Evolutionary conservation across 2,888 invertebrate genomes (phyloP).

Genomic region (Meta bourneti): DNA sequence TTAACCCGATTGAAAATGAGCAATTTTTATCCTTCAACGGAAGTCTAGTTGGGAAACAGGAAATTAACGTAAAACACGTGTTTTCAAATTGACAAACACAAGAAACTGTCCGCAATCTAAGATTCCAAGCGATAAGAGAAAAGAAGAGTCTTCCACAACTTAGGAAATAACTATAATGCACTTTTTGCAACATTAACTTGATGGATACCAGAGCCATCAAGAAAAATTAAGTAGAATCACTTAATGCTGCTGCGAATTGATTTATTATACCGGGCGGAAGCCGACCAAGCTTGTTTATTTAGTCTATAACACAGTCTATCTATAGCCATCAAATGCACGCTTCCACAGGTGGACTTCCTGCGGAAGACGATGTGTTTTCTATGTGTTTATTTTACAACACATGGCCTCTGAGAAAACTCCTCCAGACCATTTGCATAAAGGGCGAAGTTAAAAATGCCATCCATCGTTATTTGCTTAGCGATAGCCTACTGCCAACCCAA

Average conservation of each 20-base stretch:
- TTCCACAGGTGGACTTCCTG: conserved; percentile 66
- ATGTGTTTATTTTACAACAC: conserved; percentile 28
- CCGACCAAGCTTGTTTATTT: conserved; percentile 56
- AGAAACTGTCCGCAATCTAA: no score
- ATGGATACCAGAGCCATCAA: conserved; percentile 26
- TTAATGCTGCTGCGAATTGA: conserved; percentile 45
- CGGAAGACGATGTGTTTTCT: conserved; percentile 41
- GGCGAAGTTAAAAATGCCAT: conserved; percentile 23
- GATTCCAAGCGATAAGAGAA: no score
- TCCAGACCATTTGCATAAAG: conserved; percentile 46
- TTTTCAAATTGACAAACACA: no score
- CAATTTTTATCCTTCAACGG: no score
- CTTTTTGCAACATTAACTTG: neutral
- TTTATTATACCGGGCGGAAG: conserved; percentile 62
- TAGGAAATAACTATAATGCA: no score
- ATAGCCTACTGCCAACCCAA: conserved; percentile 11
- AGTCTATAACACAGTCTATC: conserved; percentile 36
- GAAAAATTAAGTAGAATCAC: conserved; percentile 14
- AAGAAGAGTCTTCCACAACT: no score
- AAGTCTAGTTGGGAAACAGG: no score
- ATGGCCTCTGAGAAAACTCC: conserved; percentile 36
- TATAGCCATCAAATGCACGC: conserved; percentile 42
- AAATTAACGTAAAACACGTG: no score
- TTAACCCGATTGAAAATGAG: no score
- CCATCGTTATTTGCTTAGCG: conserved; percentile 41